Evolutionary conservation across 2,888 invertebrate species (phyloP), one percentile per base, ranked within the genome.

Genomic region (Cephalotes varians): DNA sequence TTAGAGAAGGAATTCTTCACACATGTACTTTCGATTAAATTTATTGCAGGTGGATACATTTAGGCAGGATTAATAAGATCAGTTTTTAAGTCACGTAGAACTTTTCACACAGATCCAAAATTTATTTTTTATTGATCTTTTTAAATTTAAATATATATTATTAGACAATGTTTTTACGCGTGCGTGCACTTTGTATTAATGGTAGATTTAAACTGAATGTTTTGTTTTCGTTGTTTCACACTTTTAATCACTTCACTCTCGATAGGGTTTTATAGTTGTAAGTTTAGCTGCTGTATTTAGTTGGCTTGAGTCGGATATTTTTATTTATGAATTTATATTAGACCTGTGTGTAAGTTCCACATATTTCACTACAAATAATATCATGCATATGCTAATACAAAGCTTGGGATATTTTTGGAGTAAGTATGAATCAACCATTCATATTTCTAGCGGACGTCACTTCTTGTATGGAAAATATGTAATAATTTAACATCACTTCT

Each of bases 51-150:
- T 65, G 77, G 34, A 81, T 91, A 88, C 87, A 87, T 71, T 31
- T 90, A 92, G 92, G 88, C 91, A 88, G 87, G 92, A 88, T 87
- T 85, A 90, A 91, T 89, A 89, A 87, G 90, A 90, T 90, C 87
- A 90, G 87, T 87, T 89, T 83, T 34, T 6, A 72, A 83, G 67
- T 31, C 47, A 10, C 15, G 47, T 82, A 65, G 82, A 85, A 88
- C 83, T 84, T 58, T 74, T 31, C 56, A 82, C 88, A 81, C 84
- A 71, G 62, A 73, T 64, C 69, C 72, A 60, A 21, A 49, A 15
- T 62, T 82, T 25, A 25, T 10, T 62, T 60, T 37, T 60, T 60
- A 64, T 44, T 54, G 25, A 47, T 40, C 40, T 34, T 28, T 51
- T 12, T n/a, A n/a, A n/a, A 74, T 49, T 40, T 79, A 62, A 54